A percentile compares a stretch with the other conserved stretches of the same genome.
phyloP scores from a whole-genome alignment of 2,888 invertebrate genomes.

The Onchidella celtica region DNA sequence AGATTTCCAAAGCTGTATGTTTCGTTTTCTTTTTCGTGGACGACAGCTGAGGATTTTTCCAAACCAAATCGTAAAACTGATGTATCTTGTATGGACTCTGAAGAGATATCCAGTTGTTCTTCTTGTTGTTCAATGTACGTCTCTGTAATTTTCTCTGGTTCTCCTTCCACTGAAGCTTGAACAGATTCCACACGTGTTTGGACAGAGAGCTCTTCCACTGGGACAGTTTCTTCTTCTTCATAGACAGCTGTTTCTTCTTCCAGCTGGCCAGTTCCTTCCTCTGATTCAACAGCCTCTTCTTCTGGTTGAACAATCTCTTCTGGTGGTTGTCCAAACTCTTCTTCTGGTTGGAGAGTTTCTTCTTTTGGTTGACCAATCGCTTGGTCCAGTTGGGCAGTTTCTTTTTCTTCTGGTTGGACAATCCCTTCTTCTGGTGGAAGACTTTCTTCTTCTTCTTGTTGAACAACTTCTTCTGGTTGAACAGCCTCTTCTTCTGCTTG shows the following conservation, averaged over 20 bases:
- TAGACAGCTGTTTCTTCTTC: neutral
- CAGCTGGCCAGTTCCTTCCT: neutral
- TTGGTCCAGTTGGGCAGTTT: too few species aligned
- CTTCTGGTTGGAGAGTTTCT: neutral
- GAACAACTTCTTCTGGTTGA: neutral
- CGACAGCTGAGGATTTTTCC: too few species aligned
- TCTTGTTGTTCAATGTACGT: neutral
- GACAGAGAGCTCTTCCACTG: neutral
- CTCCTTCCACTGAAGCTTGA: neutral
- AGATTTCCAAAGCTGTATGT: neutral
- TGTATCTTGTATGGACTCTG: too few species aligned
- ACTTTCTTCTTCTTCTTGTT: neutral
- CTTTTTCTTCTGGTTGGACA: neutral
- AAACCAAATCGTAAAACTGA: too few species aligned
- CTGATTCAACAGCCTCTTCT: too few species aligned
- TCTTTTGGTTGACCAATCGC: too few species aligned
- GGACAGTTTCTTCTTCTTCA: neutral
- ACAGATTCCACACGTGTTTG: neutral
- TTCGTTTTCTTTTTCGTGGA: too few species aligned
- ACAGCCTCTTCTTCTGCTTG: neutral
- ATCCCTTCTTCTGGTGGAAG: neutral
- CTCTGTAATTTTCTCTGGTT: neutral
- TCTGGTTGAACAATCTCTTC: neutral
- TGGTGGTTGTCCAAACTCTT: neutral
- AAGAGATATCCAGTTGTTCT: too few species aligned